phyloP scores from a whole-genome alignment of 2,113 vertebrate species.

The Heteronetta atricapilla region DNA sequence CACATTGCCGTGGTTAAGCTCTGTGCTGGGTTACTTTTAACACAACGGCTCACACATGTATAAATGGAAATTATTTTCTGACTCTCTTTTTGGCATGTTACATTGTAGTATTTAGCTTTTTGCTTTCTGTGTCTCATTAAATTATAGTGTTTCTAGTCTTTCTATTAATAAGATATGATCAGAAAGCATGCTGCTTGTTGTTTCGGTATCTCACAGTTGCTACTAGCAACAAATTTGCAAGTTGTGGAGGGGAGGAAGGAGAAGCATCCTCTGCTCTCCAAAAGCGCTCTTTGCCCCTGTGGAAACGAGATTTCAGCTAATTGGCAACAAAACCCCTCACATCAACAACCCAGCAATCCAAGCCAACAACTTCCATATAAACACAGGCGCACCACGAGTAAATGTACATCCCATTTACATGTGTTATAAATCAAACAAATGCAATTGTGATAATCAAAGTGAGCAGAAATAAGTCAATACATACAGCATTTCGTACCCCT shows the following conservation, averaged over 20 bases:
- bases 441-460: neutral
- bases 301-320: neutral
- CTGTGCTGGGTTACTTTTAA: neutral
- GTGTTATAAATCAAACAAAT: neutral
- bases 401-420: neutral
- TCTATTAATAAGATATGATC: conserved; percentile 22
- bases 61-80: conserved; percentile 5
- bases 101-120: neutral
- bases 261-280: neutral
- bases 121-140: neutral
- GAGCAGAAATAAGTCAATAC: neutral
- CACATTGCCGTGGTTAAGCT: neutral
- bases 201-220: neutral
- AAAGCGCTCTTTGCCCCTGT: neutral
- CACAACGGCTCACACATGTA: neutral
- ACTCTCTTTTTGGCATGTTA: neutral
- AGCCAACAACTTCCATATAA: neutral
- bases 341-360: neutral
- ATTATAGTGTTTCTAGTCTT: conserved; percentile 3
- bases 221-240: conserved; percentile 3
- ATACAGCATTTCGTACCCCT: neutral
- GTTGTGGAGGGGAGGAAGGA: neutral
- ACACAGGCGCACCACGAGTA: neutral
- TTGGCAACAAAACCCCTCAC: neutral
- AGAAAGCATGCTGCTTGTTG: conserved; percentile 6